Percentiles rank a stretch among this genome's conserved stretches.
Evolutionary conservation across 2,797 vertebrate species (phyloP).

Genomic region (Characodon lateralis): DNA sequence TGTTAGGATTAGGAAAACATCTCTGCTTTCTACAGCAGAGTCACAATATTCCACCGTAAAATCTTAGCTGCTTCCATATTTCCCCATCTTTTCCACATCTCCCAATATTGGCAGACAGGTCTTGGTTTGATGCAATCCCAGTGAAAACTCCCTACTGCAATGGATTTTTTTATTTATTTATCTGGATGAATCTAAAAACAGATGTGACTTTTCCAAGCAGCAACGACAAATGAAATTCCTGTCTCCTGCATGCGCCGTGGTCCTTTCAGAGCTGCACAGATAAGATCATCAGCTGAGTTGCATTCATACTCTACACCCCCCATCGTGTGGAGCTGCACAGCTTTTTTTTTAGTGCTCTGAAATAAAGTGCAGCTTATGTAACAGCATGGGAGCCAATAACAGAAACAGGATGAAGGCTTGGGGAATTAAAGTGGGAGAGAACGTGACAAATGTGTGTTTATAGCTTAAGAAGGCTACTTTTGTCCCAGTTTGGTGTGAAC

Average conservation of each 20-base stretch:
- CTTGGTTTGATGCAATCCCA: neutral
- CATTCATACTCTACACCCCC: neutral
- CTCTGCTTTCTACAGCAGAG: neutral
- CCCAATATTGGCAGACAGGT: neutral
- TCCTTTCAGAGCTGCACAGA: neutral
- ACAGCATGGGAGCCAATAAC: conserved; percentile 10
- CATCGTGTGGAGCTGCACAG: conserved; percentile 1
- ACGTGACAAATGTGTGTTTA: neutral
- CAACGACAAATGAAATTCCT: neutral
- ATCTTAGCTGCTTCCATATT: neutral
- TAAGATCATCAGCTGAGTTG: neutral
- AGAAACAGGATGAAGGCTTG: conserved; percentile 1
- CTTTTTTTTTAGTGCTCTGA: neutral
- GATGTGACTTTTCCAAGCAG: neutral
- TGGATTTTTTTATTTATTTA: neutral
- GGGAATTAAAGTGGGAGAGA: neutral
- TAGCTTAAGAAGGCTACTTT: neutral
- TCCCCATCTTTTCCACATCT: neutral
- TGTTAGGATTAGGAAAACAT: neutral
- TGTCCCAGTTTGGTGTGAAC: neutral
- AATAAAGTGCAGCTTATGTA: conserved; percentile 38
- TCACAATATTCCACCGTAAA: neutral
- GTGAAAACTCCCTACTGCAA: neutral
- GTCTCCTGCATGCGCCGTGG: neutral
- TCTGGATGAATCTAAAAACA: neutral